Evolutionary conservation across 2,113 vertebrate genomes (phyloP).

Genomic region (Vidua macroura): DNA sequence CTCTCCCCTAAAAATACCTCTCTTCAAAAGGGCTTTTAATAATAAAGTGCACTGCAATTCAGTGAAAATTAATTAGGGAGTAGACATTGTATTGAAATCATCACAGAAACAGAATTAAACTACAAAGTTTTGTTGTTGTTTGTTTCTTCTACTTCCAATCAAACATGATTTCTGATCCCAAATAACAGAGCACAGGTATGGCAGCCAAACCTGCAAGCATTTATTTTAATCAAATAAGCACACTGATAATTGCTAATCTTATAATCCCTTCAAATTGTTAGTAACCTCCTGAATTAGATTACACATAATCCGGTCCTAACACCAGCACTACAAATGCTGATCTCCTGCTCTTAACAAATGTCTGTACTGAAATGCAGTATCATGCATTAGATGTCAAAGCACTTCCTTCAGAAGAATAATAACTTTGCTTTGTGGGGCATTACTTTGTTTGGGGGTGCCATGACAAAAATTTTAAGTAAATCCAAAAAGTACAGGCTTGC

Average conservation of each 20-base stretch:
- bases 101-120: not conserved
- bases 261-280: constrained; percentile 51
- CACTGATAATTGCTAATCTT: constrained; percentile 47
- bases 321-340: not conserved
- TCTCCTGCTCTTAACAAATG: not conserved
- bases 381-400: not conserved
- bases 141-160: not conserved
- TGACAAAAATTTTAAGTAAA: constrained; percentile 38
- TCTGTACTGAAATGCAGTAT: not conserved
- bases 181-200: not conserved
- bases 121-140: not conserved
- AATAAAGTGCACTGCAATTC: not conserved
- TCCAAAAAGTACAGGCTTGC: constrained; percentile 36
- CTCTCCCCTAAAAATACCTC: not conserved
- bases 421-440: not conserved
- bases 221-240: constrained; percentile 55
- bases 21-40: not conserved
- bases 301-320: constrained; percentile 43
- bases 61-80: not conserved
- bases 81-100: not conserved
- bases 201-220: constrained; percentile 1
- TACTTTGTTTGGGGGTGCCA: not conserved
- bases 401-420: not conserved
- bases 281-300: constrained; percentile 55
- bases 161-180: not conserved